A percentile compares a stretch with the other conserved stretches of the same genome.
phyloP scores from a whole-genome alignment of 2,113 vertebrate genomes.

The Illadopsis cleaveri region DNA sequence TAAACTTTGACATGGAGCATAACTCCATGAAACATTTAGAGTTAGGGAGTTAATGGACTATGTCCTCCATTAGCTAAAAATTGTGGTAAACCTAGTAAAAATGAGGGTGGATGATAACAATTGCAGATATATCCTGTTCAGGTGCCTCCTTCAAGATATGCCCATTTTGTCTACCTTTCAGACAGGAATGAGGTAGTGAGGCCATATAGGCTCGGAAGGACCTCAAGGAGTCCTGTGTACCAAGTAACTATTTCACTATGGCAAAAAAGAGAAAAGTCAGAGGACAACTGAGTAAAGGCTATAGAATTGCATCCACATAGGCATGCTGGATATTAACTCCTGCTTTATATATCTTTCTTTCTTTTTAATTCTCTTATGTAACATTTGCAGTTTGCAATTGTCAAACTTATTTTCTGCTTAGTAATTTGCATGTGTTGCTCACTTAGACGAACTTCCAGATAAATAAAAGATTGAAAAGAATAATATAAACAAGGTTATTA shows the following conservation, averaged over 20 bases:
- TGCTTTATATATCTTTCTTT: neutral
- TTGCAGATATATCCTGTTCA: neutral
- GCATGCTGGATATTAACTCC: neutral
- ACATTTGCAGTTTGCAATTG: neutral
- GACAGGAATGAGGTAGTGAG: neutral
- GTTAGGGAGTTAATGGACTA: neutral
- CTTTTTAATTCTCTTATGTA: neutral
- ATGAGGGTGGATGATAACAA: neutral
- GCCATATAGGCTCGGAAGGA: neutral
- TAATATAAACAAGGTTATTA: neutral
- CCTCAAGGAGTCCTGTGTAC: neutral
- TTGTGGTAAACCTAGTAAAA: neutral
- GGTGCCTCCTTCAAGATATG: neutral
- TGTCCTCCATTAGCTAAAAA: neutral
- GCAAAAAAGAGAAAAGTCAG: neutral
- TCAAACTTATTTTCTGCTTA: neutral
- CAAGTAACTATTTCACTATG: neutral
- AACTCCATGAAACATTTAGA: neutral
- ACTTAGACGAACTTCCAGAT: neutral
- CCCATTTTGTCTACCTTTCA: neutral
- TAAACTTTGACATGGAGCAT: neutral
- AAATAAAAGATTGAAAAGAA: neutral
- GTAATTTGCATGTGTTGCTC: neutral
- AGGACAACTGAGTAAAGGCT: neutral
- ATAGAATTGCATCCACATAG: neutral